These are phyloP conservation scores for Pinctada fucata DNA, from an alignment of 2,888 invertebrate genomes.

Conservation along the genomic window DNA sequence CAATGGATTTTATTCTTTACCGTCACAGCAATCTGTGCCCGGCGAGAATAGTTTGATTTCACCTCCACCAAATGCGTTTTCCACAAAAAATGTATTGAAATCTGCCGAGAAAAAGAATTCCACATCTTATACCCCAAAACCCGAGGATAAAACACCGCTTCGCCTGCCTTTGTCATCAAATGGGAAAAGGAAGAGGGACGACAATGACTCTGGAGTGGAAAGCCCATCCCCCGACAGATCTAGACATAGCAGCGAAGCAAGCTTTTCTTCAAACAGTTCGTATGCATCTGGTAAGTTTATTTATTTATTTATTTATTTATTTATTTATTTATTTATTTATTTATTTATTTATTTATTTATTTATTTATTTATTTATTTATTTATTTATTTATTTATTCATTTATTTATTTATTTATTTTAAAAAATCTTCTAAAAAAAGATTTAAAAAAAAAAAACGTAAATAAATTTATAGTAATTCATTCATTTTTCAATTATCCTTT, in stretches of 20 bases:
- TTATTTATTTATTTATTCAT: no score
- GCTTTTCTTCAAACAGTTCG: conserved; percentile 25
- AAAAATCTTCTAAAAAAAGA: not conserved
- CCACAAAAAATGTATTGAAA: not conserved
- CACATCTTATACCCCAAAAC: not conserved
- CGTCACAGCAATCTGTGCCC: not conserved
- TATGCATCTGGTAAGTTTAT: conserved; percentile 30
- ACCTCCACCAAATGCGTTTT: not conserved
- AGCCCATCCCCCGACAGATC: conserved; percentile 28
- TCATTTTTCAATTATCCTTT: no score
- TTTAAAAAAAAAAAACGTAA: not conserved
- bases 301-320: not conserved
- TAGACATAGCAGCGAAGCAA: conserved; percentile 33
- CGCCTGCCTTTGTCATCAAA: conserved; percentile 10
- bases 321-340: not conserved
- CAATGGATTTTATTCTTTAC: not conserved
- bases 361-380: no score
- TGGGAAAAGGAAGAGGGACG: conserved; percentile 22
- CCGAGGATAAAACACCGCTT: not conserved
- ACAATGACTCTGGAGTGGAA: conserved; percentile 25
- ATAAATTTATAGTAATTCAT: no score
- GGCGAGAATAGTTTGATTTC: not conserved
- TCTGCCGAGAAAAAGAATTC: not conserved
- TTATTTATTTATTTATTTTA: not conserved
- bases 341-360: not conserved